Evolutionary conservation across 2,888 invertebrate genomes (phyloP).

Genomic region (Nipponacmea schrenckii): DNA sequence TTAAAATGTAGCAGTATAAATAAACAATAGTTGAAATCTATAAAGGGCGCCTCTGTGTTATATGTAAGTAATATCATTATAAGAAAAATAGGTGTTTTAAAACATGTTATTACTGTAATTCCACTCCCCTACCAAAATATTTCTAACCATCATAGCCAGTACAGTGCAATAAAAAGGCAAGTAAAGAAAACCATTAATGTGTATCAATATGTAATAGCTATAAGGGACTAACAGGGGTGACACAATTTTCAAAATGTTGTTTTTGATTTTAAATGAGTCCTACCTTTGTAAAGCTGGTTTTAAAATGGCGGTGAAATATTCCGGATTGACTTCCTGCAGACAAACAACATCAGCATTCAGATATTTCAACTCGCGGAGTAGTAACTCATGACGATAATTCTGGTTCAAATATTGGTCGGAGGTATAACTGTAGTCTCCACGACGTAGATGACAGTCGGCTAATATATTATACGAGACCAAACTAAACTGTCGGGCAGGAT

Average conservation of each 20-base stretch:
- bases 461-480: slow-evolving; percentile 65
- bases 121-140: no score
- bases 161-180: no score
- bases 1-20: no score
- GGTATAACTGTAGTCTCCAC: slow-evolving; percentile 51
- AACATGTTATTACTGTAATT: no score
- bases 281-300: slow-evolving; percentile 52
- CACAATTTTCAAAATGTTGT: no score
- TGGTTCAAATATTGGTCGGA: slow-evolving; percentile 46
- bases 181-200: background rate
- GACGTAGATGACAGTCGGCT: slow-evolving; percentile 61
- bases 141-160: no score
- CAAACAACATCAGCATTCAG: slow-evolving; percentile 65
- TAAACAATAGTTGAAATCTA: slow-evolving; percentile 1
- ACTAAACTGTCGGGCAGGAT: slow-evolving; percentile 51
- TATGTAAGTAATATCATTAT: no score
- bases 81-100: no score
- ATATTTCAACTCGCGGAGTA: slow-evolving; percentile 58
- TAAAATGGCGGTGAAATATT: slow-evolving; percentile 47
- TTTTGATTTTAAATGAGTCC: no score
- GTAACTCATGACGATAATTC: slow-evolving; percentile 50
- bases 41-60: no score
- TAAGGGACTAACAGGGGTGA: no score
- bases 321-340: slow-evolving; percentile 63
- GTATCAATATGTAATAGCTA: no score